These are phyloP conservation scores for Benthosema pterotum DNA, from an alignment of 2,797 vertebrate species.

Conservation along the genomic window DNA sequence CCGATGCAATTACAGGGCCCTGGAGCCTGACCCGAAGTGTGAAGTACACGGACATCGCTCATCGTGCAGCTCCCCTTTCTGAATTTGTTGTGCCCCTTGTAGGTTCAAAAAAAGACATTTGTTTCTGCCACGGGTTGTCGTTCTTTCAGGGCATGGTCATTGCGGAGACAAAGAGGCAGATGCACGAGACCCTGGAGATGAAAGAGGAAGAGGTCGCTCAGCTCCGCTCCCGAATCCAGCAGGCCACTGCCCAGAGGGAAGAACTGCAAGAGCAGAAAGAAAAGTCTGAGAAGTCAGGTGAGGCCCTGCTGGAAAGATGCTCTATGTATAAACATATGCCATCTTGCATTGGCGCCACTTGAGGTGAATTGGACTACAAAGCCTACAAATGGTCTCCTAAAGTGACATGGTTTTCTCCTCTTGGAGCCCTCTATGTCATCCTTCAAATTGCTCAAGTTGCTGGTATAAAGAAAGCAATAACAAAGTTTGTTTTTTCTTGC, in stretches of 20 bases:
- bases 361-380: too few relatives aligned
- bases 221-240: constrained; percentile 85
- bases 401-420: too few relatives aligned
- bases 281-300: constrained; percentile 94
- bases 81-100: background rate
- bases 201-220: constrained; percentile 96
- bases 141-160: constrained; percentile 93
- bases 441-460: too few relatives aligned
- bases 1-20: constrained; percentile 25
- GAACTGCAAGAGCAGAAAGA: constrained; percentile 93
- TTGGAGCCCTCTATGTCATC: too few relatives aligned
- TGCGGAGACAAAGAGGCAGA: constrained; percentile 96
- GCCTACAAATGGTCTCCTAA: too few relatives aligned
- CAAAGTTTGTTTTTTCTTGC: too few relatives aligned
- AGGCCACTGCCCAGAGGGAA: constrained; percentile 84
- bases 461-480: too few relatives aligned
- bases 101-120: background rate
- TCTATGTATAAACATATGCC: too few relatives aligned
- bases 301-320: too few relatives aligned
- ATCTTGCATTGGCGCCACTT: too few relatives aligned
- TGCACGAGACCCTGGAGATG: constrained; percentile 96
- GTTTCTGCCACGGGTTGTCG: constrained; percentile 11
- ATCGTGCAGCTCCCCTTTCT: constrained; percentile 1
- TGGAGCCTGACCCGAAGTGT: constrained; percentile 20
- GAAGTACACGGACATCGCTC: constrained; percentile 7